Evolutionary conservation across 2,888 invertebrate genomes (phyloP).

Genomic region (Temnothorax unifasciatus): DNA sequence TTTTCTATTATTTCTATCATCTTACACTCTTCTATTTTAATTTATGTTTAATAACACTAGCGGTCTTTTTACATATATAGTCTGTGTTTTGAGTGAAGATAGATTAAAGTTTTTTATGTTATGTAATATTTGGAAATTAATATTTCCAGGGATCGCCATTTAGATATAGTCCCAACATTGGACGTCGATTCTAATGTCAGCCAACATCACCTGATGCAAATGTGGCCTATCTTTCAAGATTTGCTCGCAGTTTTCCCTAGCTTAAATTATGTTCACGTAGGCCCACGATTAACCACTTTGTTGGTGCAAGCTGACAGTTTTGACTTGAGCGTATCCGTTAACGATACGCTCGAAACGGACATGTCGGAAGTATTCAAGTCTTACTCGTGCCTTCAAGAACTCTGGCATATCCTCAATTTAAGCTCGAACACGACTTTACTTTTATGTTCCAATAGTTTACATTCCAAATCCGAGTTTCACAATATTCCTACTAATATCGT

Average conservation of each 20-base stretch:
- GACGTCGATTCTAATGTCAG: slow-evolving; percentile 87
- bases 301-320: slow-evolving; percentile 86
- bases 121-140: not conserved
- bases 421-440: slow-evolving; percentile 85
- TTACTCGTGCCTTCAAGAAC: slow-evolving; percentile 84
- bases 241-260: slow-evolving; percentile 87
- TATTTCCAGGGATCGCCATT: slow-evolving; percentile 85
- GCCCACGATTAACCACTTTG: slow-evolving; percentile 88
- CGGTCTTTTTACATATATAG: not conserved
- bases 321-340: slow-evolving; percentile 82
- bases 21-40: not conserved
- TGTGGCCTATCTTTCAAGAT: slow-evolving; percentile 87
- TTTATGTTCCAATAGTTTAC: slow-evolving; percentile 86
- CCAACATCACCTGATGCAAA: slow-evolving; percentile 86
- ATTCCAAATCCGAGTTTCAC: slow-evolving; percentile 84
- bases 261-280: slow-evolving; percentile 88
- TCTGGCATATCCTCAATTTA: slow-evolving; percentile 87
- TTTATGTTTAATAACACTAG: slow-evolving; percentile 13
- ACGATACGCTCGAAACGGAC: slow-evolving; percentile 85
- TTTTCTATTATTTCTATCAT: not conserved
- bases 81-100: not conserved
- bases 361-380: slow-evolving; percentile 85
- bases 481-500: slow-evolving; percentile 87
- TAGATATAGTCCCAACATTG: slow-evolving; percentile 87
- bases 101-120: not conserved